Base-by-base conservation (phyloP, 2,113 vertebrate species). In the Takifugu flavidus region DNA sequence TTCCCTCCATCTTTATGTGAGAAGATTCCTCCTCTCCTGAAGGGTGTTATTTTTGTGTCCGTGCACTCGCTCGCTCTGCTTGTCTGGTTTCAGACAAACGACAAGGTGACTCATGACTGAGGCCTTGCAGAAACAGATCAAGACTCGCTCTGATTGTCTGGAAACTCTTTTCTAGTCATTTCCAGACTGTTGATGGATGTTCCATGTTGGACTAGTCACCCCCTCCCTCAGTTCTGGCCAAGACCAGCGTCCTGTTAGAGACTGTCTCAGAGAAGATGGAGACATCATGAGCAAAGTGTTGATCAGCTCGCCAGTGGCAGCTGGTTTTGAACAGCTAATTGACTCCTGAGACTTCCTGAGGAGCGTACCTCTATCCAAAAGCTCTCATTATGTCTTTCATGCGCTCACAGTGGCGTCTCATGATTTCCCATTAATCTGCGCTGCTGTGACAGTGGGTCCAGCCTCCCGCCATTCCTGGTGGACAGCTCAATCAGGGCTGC, bases 51-150 rank as follows among this genome's bases (percentile, higher is more conserved):
- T 20, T 42, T 51, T 67, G 65, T 54, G 71, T 65, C 65, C 72
- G 58, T 72, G 65, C 72, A 82, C 67, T 81, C 20, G 20, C 20
- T 53, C 77, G 77, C 75, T 58, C 55, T 62, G 69, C 56, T 64
- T 80, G 73, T 69, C 43, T 76, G 67, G 64, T 78, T 64, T 80
- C 71, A 69, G 43, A 74, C 52, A 53, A 62, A 57, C 82, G 72
- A 78, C 74, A 80, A 85, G 87, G 82, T 84, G 84, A 85, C 82
- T 86, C 78, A 85, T 80, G 72, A 77, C 79, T 63, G 71, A 71
- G 74, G 67, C 20, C 20, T 20, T 20, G 20, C 70, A 62, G 70
- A 84, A 28, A 70, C 60, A 69, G 58, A 69, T 69, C 64, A 73
- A 70, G 67, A 77, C 80, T 70, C 39, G 44, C 72, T 53, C 69